Percentiles rank a stretch among this genome's conserved stretches.
Conservation (phyloP, 2,888 invertebrate species). For the Petrolisthes cinctipes region DNA sequence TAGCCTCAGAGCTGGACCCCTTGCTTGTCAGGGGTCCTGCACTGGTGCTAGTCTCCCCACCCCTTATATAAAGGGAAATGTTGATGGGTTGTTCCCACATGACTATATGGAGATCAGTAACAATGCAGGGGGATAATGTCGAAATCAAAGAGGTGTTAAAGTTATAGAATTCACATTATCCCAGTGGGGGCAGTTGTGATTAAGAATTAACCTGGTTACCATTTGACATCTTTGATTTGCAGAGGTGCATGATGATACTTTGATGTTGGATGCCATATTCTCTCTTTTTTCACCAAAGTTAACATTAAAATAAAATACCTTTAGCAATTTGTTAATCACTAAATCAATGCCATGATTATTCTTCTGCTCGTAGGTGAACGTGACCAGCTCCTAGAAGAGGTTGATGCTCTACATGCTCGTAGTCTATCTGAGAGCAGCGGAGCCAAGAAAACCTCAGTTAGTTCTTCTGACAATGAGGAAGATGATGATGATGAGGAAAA, state of each 20-base stretch:
- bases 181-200: background rate
- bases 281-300: background rate
- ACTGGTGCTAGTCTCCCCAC: too few relatives aligned
- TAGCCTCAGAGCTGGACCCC: too few relatives aligned
- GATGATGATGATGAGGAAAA: conserved; percentile 73
- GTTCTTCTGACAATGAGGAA: conserved; percentile 69
- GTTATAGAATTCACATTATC: too few relatives aligned
- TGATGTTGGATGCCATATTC: background rate
- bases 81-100: too few relatives aligned
- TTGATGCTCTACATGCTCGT: conserved; percentile 72
- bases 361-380: conserved; percentile 76
- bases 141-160: too few relatives aligned
- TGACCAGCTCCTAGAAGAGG: conserved; percentile 79
- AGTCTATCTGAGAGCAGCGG: conserved; percentile 65
- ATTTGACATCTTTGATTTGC: background rate
- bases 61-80: too few relatives aligned
- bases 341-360: background rate
- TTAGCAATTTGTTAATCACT: too few relatives aligned
- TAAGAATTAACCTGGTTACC: background rate
- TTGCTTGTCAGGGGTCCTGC: too few relatives aligned
- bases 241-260: background rate
- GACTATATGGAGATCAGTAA: too few relatives aligned
- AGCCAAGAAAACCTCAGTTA: conserved; percentile 69
- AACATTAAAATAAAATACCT: background rate
- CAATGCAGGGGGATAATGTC: too few relatives aligned